phyloP scores from a whole-genome alignment of 2,113 vertebrate genomes.

The Calidris pygmaea region DNA sequence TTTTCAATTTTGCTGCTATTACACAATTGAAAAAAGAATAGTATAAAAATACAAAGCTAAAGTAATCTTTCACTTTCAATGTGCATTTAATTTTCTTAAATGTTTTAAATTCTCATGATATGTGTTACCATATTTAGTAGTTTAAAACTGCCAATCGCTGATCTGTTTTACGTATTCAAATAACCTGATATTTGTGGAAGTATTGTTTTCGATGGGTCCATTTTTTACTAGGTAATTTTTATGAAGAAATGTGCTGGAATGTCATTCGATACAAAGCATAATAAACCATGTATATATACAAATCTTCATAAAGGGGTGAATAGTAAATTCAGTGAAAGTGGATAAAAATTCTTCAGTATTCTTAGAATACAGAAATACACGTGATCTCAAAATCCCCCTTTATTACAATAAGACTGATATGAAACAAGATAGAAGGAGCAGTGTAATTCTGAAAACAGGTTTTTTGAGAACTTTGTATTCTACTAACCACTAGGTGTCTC shows the following conservation, averaged over 20 bases:
- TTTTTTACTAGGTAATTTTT: not conserved
- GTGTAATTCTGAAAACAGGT: not conserved
- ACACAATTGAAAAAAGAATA: not conserved
- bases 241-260: not conserved
- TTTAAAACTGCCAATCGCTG: not conserved
- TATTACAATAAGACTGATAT: not conserved
- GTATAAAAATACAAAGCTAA: not conserved
- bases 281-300: not conserved
- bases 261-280: not conserved
- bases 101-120: not conserved
- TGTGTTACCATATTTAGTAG: not conserved
- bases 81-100: not conserved
- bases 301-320: not conserved
- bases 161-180: not conserved
- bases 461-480: not conserved
- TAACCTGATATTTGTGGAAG: not conserved
- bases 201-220: not conserved
- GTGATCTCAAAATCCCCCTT: not conserved
- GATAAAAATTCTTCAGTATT: not conserved
- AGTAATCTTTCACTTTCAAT: not conserved
- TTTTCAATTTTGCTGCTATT: not conserved
- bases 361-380: not conserved
- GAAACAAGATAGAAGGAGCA: not conserved
- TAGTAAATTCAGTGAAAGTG: not conserved
- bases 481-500: conserved; percentile 78